Evolutionary conservation across 1,140 invertebrate genomes (phyloP), one percentile per base, ranked within the genome.

Genomic region (Plodia interpunctella): DNA sequence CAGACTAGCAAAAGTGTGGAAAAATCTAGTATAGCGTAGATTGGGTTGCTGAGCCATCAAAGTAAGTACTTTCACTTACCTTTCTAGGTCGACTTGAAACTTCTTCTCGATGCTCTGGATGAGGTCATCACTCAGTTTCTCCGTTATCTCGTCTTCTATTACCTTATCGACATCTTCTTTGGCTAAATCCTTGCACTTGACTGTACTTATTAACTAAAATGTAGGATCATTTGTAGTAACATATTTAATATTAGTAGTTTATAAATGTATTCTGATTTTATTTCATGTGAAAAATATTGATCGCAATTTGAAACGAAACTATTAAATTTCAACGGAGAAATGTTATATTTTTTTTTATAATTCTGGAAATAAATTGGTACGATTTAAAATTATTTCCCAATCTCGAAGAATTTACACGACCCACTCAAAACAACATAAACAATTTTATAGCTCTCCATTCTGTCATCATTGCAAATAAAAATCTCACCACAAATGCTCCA

Each of bases 81-180:
- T 83, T 65, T 88, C 75, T 11, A 88, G 65, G 57, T 88, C 85
- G 8, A 86, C 83, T 13, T 83, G 80, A 55, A 88, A 86, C 21
- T 88, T 88, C 62, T 71, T 80, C 63, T 88, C 81, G 30, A 88
- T 78, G 53, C 83, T 86, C 56, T 86, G 83, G 5, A 86, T 59
- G 25, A 88, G 65, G 35, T 88, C 85, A 11, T 72, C 75, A 0
- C 74, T 70, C 5, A 88, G 62, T 60, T 88, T 88, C 25, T 73
- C 63, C 0, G 85, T 88, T 15, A 88, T 78, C 55, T 88, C 85
- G 58, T 84, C 77, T 66, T 88, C 85, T 68, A 86, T 83, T 1
- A 83, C 76, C 17, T 78, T 75, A 32, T 88, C 85, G 11, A 88
- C 68, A 28, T 80, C 75, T 52, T 84, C 70, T 57, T 83, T 81